Percentiles rank a stretch among this genome's conserved stretches.
Evolutionary conservation across 1,140 invertebrate genomes (phyloP).

Genomic region (Eriosoma lanigerum): DNA sequence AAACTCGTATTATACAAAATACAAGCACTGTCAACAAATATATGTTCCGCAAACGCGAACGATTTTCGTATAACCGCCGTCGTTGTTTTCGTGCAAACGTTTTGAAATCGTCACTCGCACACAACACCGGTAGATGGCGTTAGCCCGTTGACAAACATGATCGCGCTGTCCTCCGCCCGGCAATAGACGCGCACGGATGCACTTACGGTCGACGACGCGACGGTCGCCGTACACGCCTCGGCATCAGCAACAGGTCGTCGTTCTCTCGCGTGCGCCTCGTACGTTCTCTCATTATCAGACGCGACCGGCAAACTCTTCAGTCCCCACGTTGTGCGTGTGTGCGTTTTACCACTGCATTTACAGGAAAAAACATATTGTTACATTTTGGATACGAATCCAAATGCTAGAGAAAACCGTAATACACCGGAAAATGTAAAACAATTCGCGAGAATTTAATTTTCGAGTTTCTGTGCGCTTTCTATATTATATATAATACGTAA

Average conservation of each 20-base stretch:
- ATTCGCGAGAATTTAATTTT: neutral
- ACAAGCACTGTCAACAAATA: too few relatives aligned
- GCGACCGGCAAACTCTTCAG: conserved; percentile 44
- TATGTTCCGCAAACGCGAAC: too few relatives aligned
- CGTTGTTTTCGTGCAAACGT: too few relatives aligned
- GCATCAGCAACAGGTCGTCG: conserved; percentile 50
- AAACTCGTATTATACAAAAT: too few relatives aligned
- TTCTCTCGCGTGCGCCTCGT: conserved; percentile 39
- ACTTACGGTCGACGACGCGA: conserved; percentile 1
- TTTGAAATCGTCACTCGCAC: neutral
- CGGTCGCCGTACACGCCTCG: conserved; percentile 40
- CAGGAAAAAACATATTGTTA: neutral
- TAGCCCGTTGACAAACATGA: neutral
- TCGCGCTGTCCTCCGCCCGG: neutral
- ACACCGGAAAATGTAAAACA: conserved; percentile 12
- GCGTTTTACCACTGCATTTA: neutral
- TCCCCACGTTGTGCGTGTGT: conserved; percentile 11
- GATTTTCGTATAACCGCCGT: too few relatives aligned
- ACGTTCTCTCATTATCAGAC: conserved; percentile 33
- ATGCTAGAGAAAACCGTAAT: too few relatives aligned
- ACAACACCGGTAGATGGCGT: conserved; percentile 3
- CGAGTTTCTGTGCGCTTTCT: neutral
- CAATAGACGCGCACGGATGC: neutral
- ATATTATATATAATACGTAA: too few relatives aligned
- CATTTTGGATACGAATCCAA: too few relatives aligned